Percentiles rank a stretch among this genome's conserved stretches.
phyloP scores from a whole-genome alignment of 2,797 vertebrate genomes.

The Pelobates cultripes region DNA sequence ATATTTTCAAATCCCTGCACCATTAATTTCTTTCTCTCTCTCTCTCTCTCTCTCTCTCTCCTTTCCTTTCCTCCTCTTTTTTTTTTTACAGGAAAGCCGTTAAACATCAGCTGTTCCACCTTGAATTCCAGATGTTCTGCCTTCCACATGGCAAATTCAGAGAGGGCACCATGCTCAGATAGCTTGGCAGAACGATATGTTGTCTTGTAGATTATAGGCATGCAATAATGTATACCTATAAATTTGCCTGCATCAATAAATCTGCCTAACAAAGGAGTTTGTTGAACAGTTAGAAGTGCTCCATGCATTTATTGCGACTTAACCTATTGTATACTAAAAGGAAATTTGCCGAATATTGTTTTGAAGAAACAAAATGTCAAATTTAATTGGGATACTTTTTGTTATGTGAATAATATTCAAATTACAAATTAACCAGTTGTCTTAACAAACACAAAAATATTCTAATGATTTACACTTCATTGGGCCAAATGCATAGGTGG shows the following conservation, averaged over 20 bases:
- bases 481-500: too few species aligned
- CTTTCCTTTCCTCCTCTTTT: background rate
- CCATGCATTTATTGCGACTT: slow-evolving; percentile 8
- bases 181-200: slow-evolving; percentile 55
- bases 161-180: slow-evolving; percentile 47
- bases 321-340: slow-evolving; percentile 1
- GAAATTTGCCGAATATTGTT: background rate
- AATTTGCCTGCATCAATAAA: slow-evolving; percentile 53
- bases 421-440: too few species aligned
- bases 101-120: slow-evolving; percentile 57
- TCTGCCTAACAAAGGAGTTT: slow-evolving; percentile 43
- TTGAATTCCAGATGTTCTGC: slow-evolving; percentile 54
- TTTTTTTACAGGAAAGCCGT: slow-evolving; percentile 52
- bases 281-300: background rate
- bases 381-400: too few species aligned
- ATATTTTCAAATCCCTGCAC: slow-evolving; percentile 51
- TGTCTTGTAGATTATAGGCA: slow-evolving; percentile 55
- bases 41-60: slow-evolving; percentile 7
- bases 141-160: slow-evolving; percentile 40
- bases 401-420: too few species aligned
- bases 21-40: slow-evolving; percentile 46
- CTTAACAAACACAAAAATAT: too few species aligned
- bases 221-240: slow-evolving; percentile 52
- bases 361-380: too few species aligned
- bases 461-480: too few species aligned